A percentile compares a stretch with the other conserved stretches of the same genome.
phyloP scores from a whole-genome alignment of 2,797 vertebrate genomes.

The Tamandua tetradactyla region DNA sequence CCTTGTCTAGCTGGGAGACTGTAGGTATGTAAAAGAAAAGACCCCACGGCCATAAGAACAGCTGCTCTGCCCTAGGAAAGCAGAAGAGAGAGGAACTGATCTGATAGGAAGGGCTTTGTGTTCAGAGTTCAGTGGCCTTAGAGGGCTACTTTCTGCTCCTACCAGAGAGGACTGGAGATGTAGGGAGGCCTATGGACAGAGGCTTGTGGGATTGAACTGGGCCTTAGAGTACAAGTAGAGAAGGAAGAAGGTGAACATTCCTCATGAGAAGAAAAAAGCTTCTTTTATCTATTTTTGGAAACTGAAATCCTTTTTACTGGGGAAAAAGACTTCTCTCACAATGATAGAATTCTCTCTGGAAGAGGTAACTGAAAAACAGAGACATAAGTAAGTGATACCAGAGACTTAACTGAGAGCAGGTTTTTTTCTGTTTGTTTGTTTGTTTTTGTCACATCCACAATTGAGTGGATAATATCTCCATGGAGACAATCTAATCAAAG shows the following conservation, averaged over 20 bases:
- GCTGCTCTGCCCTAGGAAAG: background rate
- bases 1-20: background rate
- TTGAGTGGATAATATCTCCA: no score
- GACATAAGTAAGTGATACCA: background rate
- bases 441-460: no score
- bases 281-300: background rate
- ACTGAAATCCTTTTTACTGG: background rate
- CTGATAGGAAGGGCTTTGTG: background rate
- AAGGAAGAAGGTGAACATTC: background rate
- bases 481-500: no score
- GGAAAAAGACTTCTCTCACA: background rate
- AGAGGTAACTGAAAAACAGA: background rate
- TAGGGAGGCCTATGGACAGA: background rate
- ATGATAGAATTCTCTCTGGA: background rate
- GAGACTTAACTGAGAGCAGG: background rate
- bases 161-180: background rate
- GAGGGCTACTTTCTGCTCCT: background rate
- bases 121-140: background rate
- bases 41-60: background rate
- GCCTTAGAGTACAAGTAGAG: background rate
- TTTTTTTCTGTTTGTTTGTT: no score
- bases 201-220: background rate
- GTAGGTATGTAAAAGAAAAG: background rate
- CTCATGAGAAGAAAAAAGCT: background rate
- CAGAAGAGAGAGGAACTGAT: background rate